Percentiles rank a stretch among this genome's conserved stretches.
These are phyloP conservation scores for Maccullochella peelii DNA, from an alignment of 2,113 vertebrate genomes.

Conservation along the genomic window DNA sequence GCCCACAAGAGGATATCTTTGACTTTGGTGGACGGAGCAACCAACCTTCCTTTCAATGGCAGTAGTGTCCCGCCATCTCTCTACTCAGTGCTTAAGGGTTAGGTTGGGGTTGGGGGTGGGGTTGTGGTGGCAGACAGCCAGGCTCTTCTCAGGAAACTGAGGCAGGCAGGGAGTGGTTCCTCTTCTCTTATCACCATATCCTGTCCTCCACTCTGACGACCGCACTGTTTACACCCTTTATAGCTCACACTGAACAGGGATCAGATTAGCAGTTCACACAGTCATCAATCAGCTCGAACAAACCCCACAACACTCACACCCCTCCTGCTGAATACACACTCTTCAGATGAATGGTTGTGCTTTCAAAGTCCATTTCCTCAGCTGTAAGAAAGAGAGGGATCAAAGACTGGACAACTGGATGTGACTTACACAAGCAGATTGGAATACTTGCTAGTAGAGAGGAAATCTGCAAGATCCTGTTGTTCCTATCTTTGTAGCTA, in stretches of 20 bases:
- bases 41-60: too few relatives aligned
- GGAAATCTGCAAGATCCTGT: background rate
- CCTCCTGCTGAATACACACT: constrained; percentile 32
- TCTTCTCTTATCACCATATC: constrained; percentile 71
- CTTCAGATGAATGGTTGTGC: constrained; percentile 14
- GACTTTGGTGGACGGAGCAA: background rate
- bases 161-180: constrained; percentile 69
- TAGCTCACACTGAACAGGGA: constrained; percentile 12
- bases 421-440: background rate
- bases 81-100: background rate
- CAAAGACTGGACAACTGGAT: constrained; percentile 15
- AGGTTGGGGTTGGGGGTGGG: background rate
- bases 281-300: constrained; percentile 23
- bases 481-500: background rate
- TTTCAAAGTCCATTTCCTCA: constrained; percentile 44
- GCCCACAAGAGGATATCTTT: background rate
- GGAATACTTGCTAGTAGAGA: background rate
- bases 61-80: background rate
- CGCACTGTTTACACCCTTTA: constrained; percentile 35
- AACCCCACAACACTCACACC: constrained; percentile 1
- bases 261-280: constrained; percentile 48
- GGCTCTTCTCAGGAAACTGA: constrained; percentile 72
- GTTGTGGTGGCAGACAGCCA: constrained; percentile 45
- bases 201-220: constrained; percentile 53
- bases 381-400: constrained; percentile 23